Conservation (phyloP, 2,888 invertebrate genomes). For the Cremastinae sp. region DNA sequence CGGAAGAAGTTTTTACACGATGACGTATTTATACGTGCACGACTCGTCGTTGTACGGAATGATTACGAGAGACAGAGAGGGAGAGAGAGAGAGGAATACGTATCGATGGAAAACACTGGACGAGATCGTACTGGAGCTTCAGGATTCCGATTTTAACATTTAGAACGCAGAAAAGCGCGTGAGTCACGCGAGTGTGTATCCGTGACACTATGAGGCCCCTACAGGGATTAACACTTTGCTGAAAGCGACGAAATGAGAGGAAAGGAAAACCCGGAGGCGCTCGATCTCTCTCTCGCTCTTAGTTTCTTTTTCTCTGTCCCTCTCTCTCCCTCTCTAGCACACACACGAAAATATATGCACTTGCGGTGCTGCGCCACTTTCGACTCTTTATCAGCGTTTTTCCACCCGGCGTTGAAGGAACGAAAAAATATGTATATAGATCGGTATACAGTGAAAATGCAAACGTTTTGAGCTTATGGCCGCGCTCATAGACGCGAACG, state of each 20-base stretch:
- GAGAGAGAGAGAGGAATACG: constrained; percentile 3
- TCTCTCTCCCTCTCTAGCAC: constrained; percentile 50
- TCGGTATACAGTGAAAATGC: constrained; percentile 23
- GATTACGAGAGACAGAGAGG: constrained; percentile 27
- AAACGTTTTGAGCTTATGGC: constrained; percentile 42
- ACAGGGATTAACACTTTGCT: constrained; percentile 48
- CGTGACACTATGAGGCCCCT: constrained; percentile 43
- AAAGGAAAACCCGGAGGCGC: constrained; percentile 29
- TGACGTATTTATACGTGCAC: too few relatives aligned
- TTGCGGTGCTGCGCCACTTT: constrained; percentile 69
- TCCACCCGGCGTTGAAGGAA: constrained; percentile 49
- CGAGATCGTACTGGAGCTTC: background rate
- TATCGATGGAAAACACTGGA: constrained; percentile 36
- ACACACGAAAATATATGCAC: constrained; percentile 54
- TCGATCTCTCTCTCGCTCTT: constrained; percentile 19
- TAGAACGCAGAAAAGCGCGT: constrained; percentile 45
- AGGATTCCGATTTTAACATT: constrained; percentile 35
- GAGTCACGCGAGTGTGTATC: constrained; percentile 53
- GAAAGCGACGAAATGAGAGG: constrained; percentile 38
- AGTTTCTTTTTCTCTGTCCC: constrained; percentile 17
- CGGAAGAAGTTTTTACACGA: background rate
- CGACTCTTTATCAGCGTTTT: constrained; percentile 57
- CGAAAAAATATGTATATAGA: constrained; percentile 20
- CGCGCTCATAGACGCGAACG: constrained; percentile 35
- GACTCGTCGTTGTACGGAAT: constrained; percentile 29